Evolutionary conservation across 2,113 vertebrate species (phyloP).

Genomic region (Phalacrocorax aristotelis): DNA sequence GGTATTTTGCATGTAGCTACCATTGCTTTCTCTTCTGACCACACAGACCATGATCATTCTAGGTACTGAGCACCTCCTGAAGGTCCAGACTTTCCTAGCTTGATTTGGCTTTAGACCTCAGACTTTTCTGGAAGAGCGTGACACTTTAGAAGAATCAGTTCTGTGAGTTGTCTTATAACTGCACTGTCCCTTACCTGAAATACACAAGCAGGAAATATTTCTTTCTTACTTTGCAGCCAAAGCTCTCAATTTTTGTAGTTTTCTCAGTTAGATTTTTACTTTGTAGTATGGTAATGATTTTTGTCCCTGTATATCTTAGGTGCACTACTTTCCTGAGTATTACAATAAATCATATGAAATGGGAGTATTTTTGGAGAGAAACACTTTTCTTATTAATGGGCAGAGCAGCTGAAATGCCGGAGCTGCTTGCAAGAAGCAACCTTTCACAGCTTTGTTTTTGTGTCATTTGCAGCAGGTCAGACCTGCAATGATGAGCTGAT

Average conservation of each 20-base stretch:
- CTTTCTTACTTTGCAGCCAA: not conserved
- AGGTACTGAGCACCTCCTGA: not conserved
- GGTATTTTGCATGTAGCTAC: not conserved
- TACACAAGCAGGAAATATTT: not conserved
- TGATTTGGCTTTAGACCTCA: not conserved
- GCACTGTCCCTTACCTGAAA: not conserved
- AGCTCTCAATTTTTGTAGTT: not conserved
- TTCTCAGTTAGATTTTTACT: not conserved
- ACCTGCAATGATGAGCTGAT: not conserved
- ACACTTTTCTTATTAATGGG: not conserved
- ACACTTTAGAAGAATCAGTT: not conserved
- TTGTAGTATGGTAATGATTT: not conserved
- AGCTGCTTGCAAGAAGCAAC: not conserved
- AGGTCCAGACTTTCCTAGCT: not conserved
- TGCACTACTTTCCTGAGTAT: not conserved
- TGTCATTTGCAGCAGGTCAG: not conserved
- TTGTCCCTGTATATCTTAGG: not conserved
- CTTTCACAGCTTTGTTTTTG: not conserved
- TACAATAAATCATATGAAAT: not conserved
- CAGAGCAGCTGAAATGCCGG: not conserved
- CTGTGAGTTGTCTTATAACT: not conserved
- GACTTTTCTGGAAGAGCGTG: not conserved
- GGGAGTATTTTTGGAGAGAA: not conserved
- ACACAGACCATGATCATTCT: not conserved
- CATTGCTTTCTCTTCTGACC: not conserved